Percentiles rank a stretch among this genome's conserved stretches.
phyloP scores from a whole-genome alignment of 1,140 invertebrate genomes.

The Cardiocondyla obscurior region DNA sequence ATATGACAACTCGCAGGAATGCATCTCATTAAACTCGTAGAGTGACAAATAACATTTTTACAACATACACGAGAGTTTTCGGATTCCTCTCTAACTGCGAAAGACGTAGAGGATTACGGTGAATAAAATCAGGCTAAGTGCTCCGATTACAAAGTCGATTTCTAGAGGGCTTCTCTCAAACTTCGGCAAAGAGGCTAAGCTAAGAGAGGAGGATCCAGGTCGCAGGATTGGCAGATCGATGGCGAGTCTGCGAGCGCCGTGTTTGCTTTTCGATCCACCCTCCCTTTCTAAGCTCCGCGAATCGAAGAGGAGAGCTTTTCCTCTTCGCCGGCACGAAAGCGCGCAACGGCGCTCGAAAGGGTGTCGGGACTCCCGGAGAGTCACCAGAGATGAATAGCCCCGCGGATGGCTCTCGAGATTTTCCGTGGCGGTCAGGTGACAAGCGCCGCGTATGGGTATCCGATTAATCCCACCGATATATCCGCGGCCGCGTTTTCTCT shows the following conservation, averaged over 20 bases:
- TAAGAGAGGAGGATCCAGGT: constrained; percentile 24
- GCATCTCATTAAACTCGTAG: not conserved
- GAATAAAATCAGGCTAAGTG: constrained; percentile 49
- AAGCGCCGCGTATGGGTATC: constrained; percentile 17
- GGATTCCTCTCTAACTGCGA: not conserved
- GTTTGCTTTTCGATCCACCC: constrained; percentile 64
- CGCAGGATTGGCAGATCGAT: constrained; percentile 67
- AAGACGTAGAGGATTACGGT: not conserved
- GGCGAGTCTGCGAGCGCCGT: constrained; percentile 44
- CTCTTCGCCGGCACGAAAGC: not conserved
- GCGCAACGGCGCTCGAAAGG: not conserved
- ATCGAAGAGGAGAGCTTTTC: not conserved
- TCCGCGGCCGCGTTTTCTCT: constrained; percentile 44
- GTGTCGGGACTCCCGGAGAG: constrained; percentile 36
- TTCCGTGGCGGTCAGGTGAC: constrained; percentile 45
- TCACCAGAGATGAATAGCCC: constrained; percentile 57
- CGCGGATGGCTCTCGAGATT: constrained; percentile 51
- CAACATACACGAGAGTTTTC: not conserved
- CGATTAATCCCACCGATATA: constrained; percentile 55
- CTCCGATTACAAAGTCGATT: constrained; percentile 41
- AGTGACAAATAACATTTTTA: constrained; percentile 18
- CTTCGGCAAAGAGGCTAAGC: constrained; percentile 12
- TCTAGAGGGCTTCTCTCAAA: not conserved
- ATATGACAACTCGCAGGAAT: not conserved
- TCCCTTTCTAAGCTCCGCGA: not conserved